Conservation (phyloP, 2,113 vertebrate species). For the Neoarius graeffei region DNA sequence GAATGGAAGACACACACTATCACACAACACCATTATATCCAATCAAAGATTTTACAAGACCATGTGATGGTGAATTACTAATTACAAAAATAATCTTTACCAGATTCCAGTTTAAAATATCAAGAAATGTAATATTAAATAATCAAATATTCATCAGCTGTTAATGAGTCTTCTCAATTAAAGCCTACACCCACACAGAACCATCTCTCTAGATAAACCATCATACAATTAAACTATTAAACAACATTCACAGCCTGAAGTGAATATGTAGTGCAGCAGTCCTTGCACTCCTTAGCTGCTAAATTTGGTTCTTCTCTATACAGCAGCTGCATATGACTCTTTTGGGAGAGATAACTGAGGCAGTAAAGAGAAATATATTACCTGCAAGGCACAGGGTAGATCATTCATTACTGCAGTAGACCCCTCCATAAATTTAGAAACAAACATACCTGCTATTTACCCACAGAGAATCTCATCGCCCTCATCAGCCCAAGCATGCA, state of each 20-base stretch:
- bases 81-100: neutral
- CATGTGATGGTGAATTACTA: neutral
- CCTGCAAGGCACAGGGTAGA: slow-evolving; percentile 67
- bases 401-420: slow-evolving; percentile 72
- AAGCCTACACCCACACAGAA: neutral
- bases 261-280: slow-evolving; percentile 60
- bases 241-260: neutral
- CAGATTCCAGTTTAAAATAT: neutral
- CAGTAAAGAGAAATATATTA: slow-evolving; percentile 72
- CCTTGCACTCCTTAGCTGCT: slow-evolving; percentile 69
- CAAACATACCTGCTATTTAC: slow-evolving; percentile 73
- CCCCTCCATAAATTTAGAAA: slow-evolving; percentile 71
- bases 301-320: slow-evolving; percentile 72
- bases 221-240: neutral
- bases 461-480: slow-evolving; percentile 47
- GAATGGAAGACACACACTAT: neutral
- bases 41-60: neutral
- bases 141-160: neutral
- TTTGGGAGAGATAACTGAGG: slow-evolving; percentile 78
- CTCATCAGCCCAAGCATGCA: slow-evolving; percentile 33
- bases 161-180: neutral
- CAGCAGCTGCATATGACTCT: slow-evolving; percentile 63
- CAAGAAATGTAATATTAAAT: neutral
- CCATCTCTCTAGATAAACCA: neutral
- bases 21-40: neutral